Evolutionary conservation across 1,140 invertebrate genomes (phyloP), one percentile per base, ranked within the genome.

Genomic region (Drosophila athabasca): DNA sequence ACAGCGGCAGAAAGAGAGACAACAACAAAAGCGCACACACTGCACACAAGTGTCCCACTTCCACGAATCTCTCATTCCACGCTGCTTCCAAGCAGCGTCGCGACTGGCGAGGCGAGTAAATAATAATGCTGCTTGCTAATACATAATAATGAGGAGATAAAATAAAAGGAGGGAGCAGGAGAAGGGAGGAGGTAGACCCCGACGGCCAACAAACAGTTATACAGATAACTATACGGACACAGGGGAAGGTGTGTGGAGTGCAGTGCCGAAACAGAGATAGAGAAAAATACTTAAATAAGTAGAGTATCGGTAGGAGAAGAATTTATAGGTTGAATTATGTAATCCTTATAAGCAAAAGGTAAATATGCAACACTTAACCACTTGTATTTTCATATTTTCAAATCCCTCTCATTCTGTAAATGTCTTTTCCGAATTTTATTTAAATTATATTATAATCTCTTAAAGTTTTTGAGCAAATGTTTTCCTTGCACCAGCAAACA

Each of bases 41-140:
- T 90, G 89, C 89, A 90, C 89, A 90, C 89, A 90, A 90, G 89
- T 90, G 89, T 90, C 89, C 89, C 90, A 90, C 57, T 90, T 90
- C 84, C 89, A 76, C 71, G 79, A 90, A 77, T 90, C 90, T 74
- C 54, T 67, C 89, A 87, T 90, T 90, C 89, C 71, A 90, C 84
- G 84, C 79, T 85, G 65, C 61, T 90, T 90, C 81, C 62, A 69
- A 13, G 9, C 35, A 39, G 35, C 35, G 3, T 46, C 46, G 17
- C 17, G 17, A 19, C 17, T 19, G 17, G 17, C 17, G 11, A 45
- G 54, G 55, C 66, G 72, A 64, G 79, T 66, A 87, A 87, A 84
- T 79, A 84, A 89, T 78, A 90, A 90, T 69, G 83, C 24, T 26
- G 24, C 24, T 5, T 5, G 24, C 82, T 82, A 87, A 85, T 85